Evolutionary conservation across 2,797 vertebrate species (phyloP), one percentile per base, ranked within the genome.

Genomic region (Poeciliopsis paucimaculata): DNA sequence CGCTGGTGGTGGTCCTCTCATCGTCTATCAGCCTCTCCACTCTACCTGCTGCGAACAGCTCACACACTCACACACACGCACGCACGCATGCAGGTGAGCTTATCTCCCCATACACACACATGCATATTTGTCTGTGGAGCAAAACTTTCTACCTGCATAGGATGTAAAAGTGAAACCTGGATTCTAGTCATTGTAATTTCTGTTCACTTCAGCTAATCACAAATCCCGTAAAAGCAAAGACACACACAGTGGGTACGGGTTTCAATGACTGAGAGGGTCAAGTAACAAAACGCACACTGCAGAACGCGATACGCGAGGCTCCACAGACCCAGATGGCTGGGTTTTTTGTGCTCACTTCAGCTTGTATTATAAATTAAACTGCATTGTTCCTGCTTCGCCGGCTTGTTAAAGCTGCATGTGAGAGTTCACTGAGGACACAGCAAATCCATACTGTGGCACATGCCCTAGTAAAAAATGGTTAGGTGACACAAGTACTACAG

Each of bases 1-100:
- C 68, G 28, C 82, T 85, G 39, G 68, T 49, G 72, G 86, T 91
- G 90, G 89, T 91, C 89, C 86, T 81, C 89, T 86, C 85, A 81
- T 86, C 46, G 39, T 75, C 73, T 77, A 82, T 80, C 77, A 84
- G 79, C 73, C 75, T 80, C 84, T 75, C 77, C n/a, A 12, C 73
- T 80, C 70, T 57, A 73, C 53, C 79, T 81, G 62, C 76, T 68
- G 76, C 18, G 53, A 36, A 47, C 60, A 45, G 51, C 75, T 49
- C 75, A 49, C 28, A 70, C 36, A 57, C 8, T 49, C 46, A 51
- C 75, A 55, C n/a, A 68, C n/a, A 57, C 1, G 31, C 31, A 34
- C 8, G 45, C 55, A 49, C 62, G 0, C 45, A 46, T 15, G 39
- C 46, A 81, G 41, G 41, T 72, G 26, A 26, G 34, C 64, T 28